Evolutionary conservation across 2,113 vertebrate genomes (phyloP).

Genomic region (Ibidorhyncha struthersii): DNA sequence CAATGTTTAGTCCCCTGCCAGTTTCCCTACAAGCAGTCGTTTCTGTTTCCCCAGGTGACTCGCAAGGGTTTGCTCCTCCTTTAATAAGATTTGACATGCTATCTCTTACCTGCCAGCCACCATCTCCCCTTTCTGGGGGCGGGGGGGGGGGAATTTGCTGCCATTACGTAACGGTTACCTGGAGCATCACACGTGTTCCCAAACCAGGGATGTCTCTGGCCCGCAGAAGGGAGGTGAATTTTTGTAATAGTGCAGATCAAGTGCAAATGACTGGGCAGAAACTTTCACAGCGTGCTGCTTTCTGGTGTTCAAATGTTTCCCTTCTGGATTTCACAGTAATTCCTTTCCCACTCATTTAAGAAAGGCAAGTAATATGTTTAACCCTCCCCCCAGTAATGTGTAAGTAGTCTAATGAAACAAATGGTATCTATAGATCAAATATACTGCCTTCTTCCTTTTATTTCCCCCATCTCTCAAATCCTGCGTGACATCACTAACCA

Average conservation of each 20-base stretch:
- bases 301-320: not conserved
- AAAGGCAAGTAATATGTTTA: not conserved
- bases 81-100: constrained; percentile 11
- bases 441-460: not conserved
- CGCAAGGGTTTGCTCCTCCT: not conserved
- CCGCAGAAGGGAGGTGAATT: not conserved
- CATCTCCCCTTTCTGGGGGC: constrained; percentile 1
- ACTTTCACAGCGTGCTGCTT: constrained; percentile 16
- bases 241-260: not conserved
- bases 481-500: not conserved
- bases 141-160: not conserved
- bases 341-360: not conserved
- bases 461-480: not conserved
- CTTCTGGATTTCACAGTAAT: not conserved
- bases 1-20: not conserved
- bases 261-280: not conserved
- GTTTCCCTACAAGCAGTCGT: not conserved
- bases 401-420: not conserved
- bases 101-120: constrained; percentile 47
- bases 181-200: constrained; percentile 50
- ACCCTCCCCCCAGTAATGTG: not conserved
- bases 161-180: constrained; percentile 76
- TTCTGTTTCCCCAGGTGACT: constrained; percentile 3
- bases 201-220: constrained; percentile 39
- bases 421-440: not conserved